Evolutionary conservation across 2,888 invertebrate genomes (phyloP), one percentile per base, ranked within the genome.

Genomic region (Deroplatys truncata): DNA sequence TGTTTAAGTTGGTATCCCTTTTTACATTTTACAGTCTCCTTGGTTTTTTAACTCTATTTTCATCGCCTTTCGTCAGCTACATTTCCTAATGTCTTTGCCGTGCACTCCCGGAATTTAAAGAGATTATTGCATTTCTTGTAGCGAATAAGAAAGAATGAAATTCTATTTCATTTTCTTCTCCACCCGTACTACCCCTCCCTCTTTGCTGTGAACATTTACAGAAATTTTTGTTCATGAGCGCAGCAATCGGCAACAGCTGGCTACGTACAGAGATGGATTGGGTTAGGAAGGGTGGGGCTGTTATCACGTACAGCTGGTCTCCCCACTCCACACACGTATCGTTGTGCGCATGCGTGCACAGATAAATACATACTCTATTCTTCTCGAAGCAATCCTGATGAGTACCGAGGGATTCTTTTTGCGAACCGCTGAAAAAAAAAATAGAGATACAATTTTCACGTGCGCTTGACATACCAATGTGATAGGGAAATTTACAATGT

Each of bases 221-320:
- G 82, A 83, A 16, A 82, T 87, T 87, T 72, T 87, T 82, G 82
- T 31, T 35, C 87, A 87, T 35, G 87, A 82, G 25, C 83, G 83
- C 87, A 82, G 82, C 82, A 28, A 82, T 31, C 72, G 87, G 43
- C 83, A 87, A 83, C 87, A 87, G 82, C 87, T 87, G 87, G 35
- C 82, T 16, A n/a, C 31, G 28, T 86, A 72, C 20, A 72, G 56
- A 72, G 56, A 72, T 72, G 56, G 56, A 72, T 72, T 72, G 56
- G 56, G 56, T 72, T 72, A 20, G 56, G 20, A 15, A 20, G 56
- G 56, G 56, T 20, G 15, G 56, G 20, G 20, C 25, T 72, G 56
- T 72, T 72, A 72, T 72, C 56, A 72, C 56, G 56, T 72, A 72
- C 20, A 49, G 49, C 1, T 8, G 2, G 15, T 2, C 20, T 20